phyloP scores from a whole-genome alignment of 2,888 invertebrate species.

The Tinea trinotella region DNA sequence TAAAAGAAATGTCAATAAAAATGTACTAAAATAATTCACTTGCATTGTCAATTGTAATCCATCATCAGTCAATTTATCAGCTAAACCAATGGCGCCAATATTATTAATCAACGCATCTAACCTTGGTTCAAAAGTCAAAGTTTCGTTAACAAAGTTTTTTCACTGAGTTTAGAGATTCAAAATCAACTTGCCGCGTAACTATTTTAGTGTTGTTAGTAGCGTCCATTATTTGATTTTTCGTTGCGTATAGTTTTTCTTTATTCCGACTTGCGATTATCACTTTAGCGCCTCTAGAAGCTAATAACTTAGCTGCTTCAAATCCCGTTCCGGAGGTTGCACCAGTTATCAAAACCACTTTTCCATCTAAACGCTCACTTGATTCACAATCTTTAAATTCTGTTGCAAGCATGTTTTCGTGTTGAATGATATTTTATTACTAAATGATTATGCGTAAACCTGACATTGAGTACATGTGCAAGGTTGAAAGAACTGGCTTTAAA shows the following conservation, averaged over 20 bases:
- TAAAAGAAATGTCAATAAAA: constrained; percentile 44
- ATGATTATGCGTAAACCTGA: constrained; percentile 13
- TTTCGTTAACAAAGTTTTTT: constrained; percentile 72
- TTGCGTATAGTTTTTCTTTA: constrained; percentile 34
- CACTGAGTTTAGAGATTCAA: constrained; percentile 63
- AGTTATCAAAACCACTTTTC: constrained; percentile 52
- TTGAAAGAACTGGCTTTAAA: constrained; percentile 28
- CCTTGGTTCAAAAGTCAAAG: constrained; percentile 54
- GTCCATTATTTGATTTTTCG: constrained; percentile 32
- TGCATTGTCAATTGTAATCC: constrained; percentile 76
- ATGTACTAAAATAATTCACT: constrained; percentile 56
- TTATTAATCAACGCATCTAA: constrained; percentile 59
- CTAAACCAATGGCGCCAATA: constrained; percentile 61
- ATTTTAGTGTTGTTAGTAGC: constrained; percentile 35
- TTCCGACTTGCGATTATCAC: constrained; percentile 72
- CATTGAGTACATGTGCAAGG: constrained; percentile 9
- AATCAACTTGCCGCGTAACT: constrained; percentile 52
- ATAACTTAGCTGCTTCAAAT: constrained; percentile 45
- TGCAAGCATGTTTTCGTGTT: constrained; percentile 26
- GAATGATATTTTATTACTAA: constrained; percentile 1
- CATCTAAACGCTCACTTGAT: constrained; percentile 35
- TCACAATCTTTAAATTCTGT: constrained; percentile 40
- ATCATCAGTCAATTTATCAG: constrained; percentile 67
- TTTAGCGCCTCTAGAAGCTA: constrained; percentile 65
- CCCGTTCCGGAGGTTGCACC: constrained; percentile 51